These are phyloP conservation scores for Microchirus variegatus DNA, from an alignment of 2,797 vertebrate genomes.

Conservation along the genomic window DNA sequence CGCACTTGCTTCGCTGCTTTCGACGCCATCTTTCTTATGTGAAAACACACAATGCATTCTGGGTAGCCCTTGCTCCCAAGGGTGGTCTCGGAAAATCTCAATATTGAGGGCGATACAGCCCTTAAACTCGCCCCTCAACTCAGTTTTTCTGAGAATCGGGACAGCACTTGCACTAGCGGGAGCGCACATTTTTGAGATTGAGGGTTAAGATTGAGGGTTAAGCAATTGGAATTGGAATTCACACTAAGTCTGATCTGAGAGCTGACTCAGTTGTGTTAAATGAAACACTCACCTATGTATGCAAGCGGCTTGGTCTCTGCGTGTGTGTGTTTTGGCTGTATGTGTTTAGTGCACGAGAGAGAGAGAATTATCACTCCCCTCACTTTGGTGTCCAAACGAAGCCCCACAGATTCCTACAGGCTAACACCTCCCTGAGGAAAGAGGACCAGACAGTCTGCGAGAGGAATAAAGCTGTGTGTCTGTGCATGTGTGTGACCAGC, in stretches of 20 bases:
- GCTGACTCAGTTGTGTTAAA: slow-evolving; percentile 31
- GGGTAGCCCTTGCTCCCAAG: no score
- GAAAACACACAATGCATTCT: no score
- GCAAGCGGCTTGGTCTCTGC: slow-evolving; percentile 14
- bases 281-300: slow-evolving; percentile 11
- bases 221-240: no score
- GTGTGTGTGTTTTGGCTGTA: slow-evolving; percentile 23
- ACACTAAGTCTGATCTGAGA: slow-evolving; percentile 31
- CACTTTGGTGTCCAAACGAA: slow-evolving; percentile 66
- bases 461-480: slow-evolving; percentile 38
- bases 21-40: no score
- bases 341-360: slow-evolving; percentile 25
- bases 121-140: no score
- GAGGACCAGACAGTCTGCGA: slow-evolving; percentile 71
- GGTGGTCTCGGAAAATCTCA: no score
- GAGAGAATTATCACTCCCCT: slow-evolving; percentile 63
- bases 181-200: no score
- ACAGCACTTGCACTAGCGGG: no score
- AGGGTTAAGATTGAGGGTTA: no score
- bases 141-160: no score
- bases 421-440: slow-evolving; percentile 70
- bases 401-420: slow-evolving; percentile 62
- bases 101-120: no score
- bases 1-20: no score
- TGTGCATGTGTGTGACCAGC: slow-evolving; percentile 25